Evolutionary conservation across 1,140 invertebrate genomes (phyloP), one percentile per base, ranked within the genome.

Genomic region (Lutraria rhynchaena): DNA sequence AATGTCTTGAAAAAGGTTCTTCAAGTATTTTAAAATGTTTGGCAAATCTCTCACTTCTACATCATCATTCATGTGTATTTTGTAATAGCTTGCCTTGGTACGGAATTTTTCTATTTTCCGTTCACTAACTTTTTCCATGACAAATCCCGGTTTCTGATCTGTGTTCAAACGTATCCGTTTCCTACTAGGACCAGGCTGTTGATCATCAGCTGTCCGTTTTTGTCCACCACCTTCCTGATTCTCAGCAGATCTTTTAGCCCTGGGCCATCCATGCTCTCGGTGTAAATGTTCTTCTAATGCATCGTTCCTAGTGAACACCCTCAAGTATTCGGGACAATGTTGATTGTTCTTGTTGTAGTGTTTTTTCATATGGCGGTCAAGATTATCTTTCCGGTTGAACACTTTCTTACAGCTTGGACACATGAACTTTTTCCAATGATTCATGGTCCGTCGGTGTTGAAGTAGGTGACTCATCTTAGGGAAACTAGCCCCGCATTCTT

Each of bases 381-480:
- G 44, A 65, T 83, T 83, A 27, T 83, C 60, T 37, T 80, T 60
- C 46, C 70, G 15, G 49, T 22, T 51, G 46, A 84, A 84, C 11
- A 31, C 61, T 35, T 84, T 84, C 41, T 65, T 49, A 22, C 75
- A 83, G 19, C 29, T 55, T 13, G 33, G 17, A 44, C 82, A 83
- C 24, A n/a, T 22, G 22, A 41, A 19, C n/a, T 69, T 22, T 31
- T 58, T 46, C 46, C 35, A 31, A 22, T 83, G 82, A 44, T 53
- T 60, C 49, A 55, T 4, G 19, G 29, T 63, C 49, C 75, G 17
- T 65, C 73, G 49, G 35, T 80, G 82, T 60, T 55, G 22, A 19
- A 15, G 55, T 58, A 69, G 29, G n/a, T 49, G 65, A 29, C 65
- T 69, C 17, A 69, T 41, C 27, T 24, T 58, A 13, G 9, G 22